Conservation (phyloP, 2,797 vertebrate species). For the Melanotaenia maccullochi region DNA sequence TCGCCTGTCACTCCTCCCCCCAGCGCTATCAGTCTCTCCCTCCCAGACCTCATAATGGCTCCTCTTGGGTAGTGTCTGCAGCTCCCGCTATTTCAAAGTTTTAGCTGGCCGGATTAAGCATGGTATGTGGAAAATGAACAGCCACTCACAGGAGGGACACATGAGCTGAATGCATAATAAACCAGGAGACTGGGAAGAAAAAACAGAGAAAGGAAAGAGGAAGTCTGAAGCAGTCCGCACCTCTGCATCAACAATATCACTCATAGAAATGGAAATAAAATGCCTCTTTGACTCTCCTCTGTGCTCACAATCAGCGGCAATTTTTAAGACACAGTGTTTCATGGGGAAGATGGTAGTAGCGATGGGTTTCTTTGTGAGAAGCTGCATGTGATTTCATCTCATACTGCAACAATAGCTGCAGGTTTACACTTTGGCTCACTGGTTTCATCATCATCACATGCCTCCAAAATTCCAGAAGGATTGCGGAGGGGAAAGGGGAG, state of each 20-base stretch:
- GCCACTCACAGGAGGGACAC: slow-evolving; percentile 77
- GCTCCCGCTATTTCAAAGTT: slow-evolving; percentile 77
- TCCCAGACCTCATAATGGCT: slow-evolving; percentile 77
- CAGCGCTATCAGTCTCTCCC: slow-evolving; percentile 69
- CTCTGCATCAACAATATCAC: slow-evolving; percentile 60
- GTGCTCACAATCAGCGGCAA: slow-evolving; percentile 43
- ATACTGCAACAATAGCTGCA: slow-evolving; percentile 31
- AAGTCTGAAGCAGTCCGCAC: slow-evolving; percentile 51
- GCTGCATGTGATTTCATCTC: slow-evolving; percentile 23
- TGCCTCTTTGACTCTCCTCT: slow-evolving; percentile 51
- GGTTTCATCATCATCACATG: slow-evolving; percentile 59
- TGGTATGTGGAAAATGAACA: slow-evolving; percentile 82
- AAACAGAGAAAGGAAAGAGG: slow-evolving; percentile 11
- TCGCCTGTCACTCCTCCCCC: slow-evolving; percentile 73
- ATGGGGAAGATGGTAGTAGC: slow-evolving; percentile 9
- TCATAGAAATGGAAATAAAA: slow-evolving; percentile 60
- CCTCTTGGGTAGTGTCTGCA: slow-evolving; percentile 70
- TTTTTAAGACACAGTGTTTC: slow-evolving; percentile 47
- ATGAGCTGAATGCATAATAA: slow-evolving; percentile 81
- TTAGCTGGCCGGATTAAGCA: slow-evolving; percentile 77
- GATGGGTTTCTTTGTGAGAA: slow-evolving; percentile 29
- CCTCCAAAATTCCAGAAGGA: slow-evolving; percentile 49
- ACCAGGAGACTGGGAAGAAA: slow-evolving; percentile 55
- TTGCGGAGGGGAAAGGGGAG: slow-evolving; percentile 26
- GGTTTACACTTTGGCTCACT: slow-evolving; percentile 46